Base-by-base conservation (phyloP, 53 echinoderm and acorn worm genomes). In the Arbacia lixula region DNA sequence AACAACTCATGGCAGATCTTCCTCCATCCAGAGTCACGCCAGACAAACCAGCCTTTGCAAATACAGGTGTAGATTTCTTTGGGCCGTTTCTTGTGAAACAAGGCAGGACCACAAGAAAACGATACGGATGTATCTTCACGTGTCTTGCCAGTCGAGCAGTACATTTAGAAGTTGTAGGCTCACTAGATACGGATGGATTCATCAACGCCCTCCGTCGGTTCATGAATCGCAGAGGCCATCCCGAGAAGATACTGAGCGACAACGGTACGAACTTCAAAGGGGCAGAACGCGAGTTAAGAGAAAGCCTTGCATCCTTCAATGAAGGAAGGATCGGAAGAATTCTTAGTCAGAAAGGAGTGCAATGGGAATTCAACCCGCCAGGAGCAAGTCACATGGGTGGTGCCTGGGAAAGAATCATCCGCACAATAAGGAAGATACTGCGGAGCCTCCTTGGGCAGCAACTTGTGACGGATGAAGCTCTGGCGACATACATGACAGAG, bases 281-380 rank as follows among this genome's bases (percentile, higher is more conserved):
- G 1, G 89, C 17, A 8, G 68, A 92, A 3, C 35, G 38, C 0
- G 87, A 92, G 35, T 52, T 92, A 21, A 36, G 53, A 9, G 88
- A 88, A 30, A 68, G 55, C 17, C 36, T 88, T 49, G 19, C n/a
- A n/a, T n/a, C n/a, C n/a, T n/a, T n/a, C n/a, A n/a, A n/a, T n/a
- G n/a, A n/a, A n/a, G n/a, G n/a, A n/a, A n/a, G 68, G 58, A 36
- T 90, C 10, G 57, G 71, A 26, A 21, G 41, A 21, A 66, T 56
- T 33, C 85, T 88, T 8, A 26, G 21, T 6, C 61, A 85, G 21
- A 66, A 60, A 36, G 88, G 63, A 3, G 83, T 92, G 21, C 82
- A 92, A n/a, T 92, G 88, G 92, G 25, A 74, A 16, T 92, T 92
- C 41, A 92, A 92, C 26, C 92, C 92, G 6, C 89, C 89, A 3